A percentile compares a stretch with the other conserved stretches of the same genome.
These are phyloP conservation scores for Elephas maximus DNA, from an alignment of 2,113 vertebrate species.

Conservation along the genomic window DNA sequence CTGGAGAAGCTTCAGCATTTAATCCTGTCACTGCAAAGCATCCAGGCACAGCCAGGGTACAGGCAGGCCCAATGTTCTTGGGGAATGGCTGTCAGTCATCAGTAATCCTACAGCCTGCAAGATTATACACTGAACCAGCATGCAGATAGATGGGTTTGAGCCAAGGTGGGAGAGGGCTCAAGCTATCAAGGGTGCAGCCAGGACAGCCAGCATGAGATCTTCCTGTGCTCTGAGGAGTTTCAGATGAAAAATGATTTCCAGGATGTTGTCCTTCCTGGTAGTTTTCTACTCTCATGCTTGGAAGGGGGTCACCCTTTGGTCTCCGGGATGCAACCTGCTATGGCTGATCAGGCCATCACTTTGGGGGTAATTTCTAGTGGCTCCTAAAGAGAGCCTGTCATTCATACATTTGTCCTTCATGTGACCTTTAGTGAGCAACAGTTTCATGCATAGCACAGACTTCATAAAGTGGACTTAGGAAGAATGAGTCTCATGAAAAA, in stretches of 20 bases:
- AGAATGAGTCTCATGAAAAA: background rate
- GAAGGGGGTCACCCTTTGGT: background rate
- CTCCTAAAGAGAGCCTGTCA: background rate
- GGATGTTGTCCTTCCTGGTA: background rate
- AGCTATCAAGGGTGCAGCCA: background rate
- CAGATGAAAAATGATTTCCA: slow-evolving; percentile 49
- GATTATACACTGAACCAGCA: background rate
- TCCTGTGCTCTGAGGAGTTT: background rate
- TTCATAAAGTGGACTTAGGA: background rate
- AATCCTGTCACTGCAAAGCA: slow-evolving; percentile 71
- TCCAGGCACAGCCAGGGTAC: slow-evolving; percentile 62
- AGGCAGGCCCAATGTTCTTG: slow-evolving; percentile 61
- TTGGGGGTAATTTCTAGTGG: slow-evolving; percentile 6
- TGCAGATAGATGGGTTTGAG: background rate
- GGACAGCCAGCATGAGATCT: background rate
- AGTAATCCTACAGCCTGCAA: slow-evolving; percentile 18
- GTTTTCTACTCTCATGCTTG: slow-evolving; percentile 19
- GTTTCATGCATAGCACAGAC: background rate
- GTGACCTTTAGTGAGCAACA: slow-evolving; percentile 15
- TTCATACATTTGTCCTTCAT: background rate
- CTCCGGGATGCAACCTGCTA: background rate
- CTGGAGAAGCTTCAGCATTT: slow-evolving; percentile 60
- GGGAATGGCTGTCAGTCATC: slow-evolving; percentile 71
- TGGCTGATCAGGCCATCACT: slow-evolving; percentile 2
- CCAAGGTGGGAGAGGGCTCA: background rate